Conservation (phyloP, 2,113 vertebrate genomes). For the Lophotis ruficrista region DNA sequence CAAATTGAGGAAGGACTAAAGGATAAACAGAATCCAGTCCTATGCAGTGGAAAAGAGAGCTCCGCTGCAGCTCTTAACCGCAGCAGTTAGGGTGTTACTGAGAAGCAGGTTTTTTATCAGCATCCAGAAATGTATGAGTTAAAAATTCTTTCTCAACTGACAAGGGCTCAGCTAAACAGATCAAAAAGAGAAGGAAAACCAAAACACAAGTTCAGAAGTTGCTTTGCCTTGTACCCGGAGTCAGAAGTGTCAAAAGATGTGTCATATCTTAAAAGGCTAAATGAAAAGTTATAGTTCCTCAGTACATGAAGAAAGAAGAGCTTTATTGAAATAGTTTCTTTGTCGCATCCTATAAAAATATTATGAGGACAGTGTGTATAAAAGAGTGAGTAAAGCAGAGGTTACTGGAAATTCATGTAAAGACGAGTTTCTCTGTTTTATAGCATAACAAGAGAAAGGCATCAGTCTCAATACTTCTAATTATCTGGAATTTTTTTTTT, state of each 20-base stretch:
- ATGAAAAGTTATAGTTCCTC: slow-evolving; percentile 62
- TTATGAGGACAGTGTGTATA: slow-evolving; percentile 50
- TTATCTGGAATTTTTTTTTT: background rate
- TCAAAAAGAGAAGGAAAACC: slow-evolving; percentile 48
- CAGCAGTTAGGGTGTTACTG: background rate
- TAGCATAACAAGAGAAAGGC: background rate
- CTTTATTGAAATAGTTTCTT: slow-evolving; percentile 56
- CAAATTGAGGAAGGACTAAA: background rate
- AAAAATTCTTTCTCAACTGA: slow-evolving; percentile 46
- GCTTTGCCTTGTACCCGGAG: slow-evolving; percentile 44
- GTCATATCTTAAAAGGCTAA: slow-evolving; percentile 55
- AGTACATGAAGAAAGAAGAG: slow-evolving; percentile 44
- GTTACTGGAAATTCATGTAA: slow-evolving; percentile 46
- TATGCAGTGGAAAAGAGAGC: background rate
- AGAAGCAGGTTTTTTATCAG: slow-evolving; percentile 16
- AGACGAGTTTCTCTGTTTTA: slow-evolving; percentile 16
- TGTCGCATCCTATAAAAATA: slow-evolving; percentile 57
- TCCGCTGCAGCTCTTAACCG: background rate
- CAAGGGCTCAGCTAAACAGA: slow-evolving; percentile 51
- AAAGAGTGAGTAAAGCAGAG: slow-evolving; percentile 44
- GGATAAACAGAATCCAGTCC: background rate
- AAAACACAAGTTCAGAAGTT: slow-evolving; percentile 49
- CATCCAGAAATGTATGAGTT: slow-evolving; percentile 29
- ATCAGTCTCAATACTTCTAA: background rate
- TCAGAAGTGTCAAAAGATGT: slow-evolving; percentile 59